Base-by-base conservation (phyloP, 1,140 invertebrate species). In the Philopotamus ludificatus region DNA sequence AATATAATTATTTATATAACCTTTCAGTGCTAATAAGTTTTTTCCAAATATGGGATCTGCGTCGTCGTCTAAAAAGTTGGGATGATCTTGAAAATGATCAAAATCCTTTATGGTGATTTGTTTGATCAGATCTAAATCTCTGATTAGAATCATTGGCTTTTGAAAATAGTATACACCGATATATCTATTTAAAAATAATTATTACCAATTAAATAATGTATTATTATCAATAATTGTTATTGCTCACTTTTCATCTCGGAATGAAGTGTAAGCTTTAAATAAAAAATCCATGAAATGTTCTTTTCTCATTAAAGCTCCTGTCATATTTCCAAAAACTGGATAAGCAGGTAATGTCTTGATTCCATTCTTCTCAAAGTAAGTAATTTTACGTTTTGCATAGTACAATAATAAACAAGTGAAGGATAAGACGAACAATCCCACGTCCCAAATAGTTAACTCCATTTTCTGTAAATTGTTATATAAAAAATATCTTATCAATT, bases 31-130 rank as follows among this genome's bases (percentile, higher is more conserved):
- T 25, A 82, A 77, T 1, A 87, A 63, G 70, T 81, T 83, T 10
- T 77, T 15, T 75, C 78, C 25, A 86, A 74, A n/a, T 0, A 87
- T 55, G 0, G 82, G 81, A 62, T 86, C 85, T 1, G 71, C 47
- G 0, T 82, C 74, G 18, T 74, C 73, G 4, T 70, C 70, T 1
- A 83, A 67, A 42, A 84, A 77, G 0, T 70, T 63, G 8, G 74
- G 73, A 59, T 86, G 84, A 68, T 89, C 81, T 0, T 79, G 72
- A 61, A 89, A 89, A 70, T 85, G 73, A 1, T 88, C 83, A 65
- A 89, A 89, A 60, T 87, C 82, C 71, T 87, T 87, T 0, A 89
- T 76, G 0, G 78, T 77, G 1, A 34, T 34, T 34, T 76, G 28
- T 7, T 34, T 34, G 4, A 34, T 34, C 28, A 34, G 4, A 34